Evolutionary conservation across 2,113 vertebrate genomes (phyloP).

Genomic region (Rana temporaria): DNA sequence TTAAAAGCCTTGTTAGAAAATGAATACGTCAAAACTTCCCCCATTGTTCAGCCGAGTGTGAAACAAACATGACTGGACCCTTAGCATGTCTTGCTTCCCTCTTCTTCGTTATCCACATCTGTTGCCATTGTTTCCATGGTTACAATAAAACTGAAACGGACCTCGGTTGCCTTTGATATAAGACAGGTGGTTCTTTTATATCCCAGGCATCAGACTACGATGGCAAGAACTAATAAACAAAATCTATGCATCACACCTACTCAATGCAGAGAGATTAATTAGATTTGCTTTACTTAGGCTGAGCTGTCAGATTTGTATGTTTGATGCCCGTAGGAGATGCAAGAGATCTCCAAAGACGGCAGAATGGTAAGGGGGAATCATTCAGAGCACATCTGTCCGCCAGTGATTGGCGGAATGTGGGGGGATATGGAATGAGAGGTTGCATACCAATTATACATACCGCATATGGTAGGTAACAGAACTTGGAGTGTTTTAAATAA

Average conservation of each 20-base stretch:
- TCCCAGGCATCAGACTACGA: not conserved
- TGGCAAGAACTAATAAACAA: slow-evolving; percentile 1
- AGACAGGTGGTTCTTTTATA: slow-evolving; percentile 37
- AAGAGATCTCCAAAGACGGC: slow-evolving; percentile 24
- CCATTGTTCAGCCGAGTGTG: slow-evolving; percentile 9
- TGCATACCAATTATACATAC: not conserved
- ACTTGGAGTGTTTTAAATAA: too few species aligned
- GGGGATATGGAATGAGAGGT: too few species aligned
- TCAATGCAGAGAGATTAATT: slow-evolving; percentile 29
- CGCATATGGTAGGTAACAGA: too few species aligned
- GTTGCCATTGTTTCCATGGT: slow-evolving; percentile 41
- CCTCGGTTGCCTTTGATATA: slow-evolving; percentile 14
- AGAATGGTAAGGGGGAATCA: not conserved
- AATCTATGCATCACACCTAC: slow-evolving; percentile 40
- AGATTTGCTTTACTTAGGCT: slow-evolving; percentile 20
- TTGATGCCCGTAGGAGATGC: slow-evolving; percentile 19
- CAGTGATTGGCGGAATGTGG: not conserved
- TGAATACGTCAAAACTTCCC: slow-evolving; percentile 34
- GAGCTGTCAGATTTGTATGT: not conserved
- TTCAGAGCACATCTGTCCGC: not conserved
- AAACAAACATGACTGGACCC: slow-evolving; percentile 22
- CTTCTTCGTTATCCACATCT: slow-evolving; percentile 36
- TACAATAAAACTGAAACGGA: slow-evolving; percentile 18
- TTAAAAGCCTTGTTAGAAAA: slow-evolving; percentile 43
- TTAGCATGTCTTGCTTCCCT: slow-evolving; percentile 13